Evolutionary conservation across 2,888 invertebrate genomes (phyloP).

Genomic region (Nemoura dubitans): DNA sequence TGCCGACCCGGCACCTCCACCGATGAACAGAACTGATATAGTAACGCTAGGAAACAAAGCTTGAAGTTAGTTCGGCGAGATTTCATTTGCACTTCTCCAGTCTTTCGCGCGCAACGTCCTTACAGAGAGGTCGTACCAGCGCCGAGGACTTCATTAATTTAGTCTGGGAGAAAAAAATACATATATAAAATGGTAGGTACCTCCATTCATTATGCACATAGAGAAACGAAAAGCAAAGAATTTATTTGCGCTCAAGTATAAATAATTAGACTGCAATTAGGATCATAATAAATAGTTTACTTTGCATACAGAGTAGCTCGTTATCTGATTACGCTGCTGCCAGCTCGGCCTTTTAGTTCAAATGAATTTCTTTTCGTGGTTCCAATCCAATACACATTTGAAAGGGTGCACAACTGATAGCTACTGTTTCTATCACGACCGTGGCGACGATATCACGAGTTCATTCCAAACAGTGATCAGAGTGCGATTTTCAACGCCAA

Average conservation of each 20-base stretch:
- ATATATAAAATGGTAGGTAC: not conserved
- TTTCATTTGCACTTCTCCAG: not conserved
- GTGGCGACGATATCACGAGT: not conserved
- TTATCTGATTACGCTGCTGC: not conserved
- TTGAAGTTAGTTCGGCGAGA: no score
- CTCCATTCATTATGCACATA: not conserved
- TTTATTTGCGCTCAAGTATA: conserved; percentile 12
- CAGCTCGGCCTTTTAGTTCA: not conserved
- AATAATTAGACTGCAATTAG: conserved; percentile 5
- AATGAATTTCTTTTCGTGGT: not conserved
- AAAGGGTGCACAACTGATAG: not conserved
- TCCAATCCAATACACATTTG: not conserved
- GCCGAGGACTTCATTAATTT: not conserved
- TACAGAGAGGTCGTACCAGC: not conserved
- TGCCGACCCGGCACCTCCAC: not conserved
- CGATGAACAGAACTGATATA: not conserved
- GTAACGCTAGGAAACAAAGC: no score
- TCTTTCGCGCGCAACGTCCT: not conserved
- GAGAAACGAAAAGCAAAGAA: not conserved
- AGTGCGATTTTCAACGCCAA: not conserved
- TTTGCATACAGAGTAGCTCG: not conserved
- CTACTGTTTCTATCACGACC: not conserved
- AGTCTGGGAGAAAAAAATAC: not conserved
- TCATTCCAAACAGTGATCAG: not conserved
- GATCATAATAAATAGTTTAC: conserved; percentile 4